A percentile compares a stretch with the other conserved stretches of the same genome.
These are phyloP conservation scores for Cantharis rustica DNA, from an alignment of 2,888 invertebrate species.

Conservation along the genomic window DNA sequence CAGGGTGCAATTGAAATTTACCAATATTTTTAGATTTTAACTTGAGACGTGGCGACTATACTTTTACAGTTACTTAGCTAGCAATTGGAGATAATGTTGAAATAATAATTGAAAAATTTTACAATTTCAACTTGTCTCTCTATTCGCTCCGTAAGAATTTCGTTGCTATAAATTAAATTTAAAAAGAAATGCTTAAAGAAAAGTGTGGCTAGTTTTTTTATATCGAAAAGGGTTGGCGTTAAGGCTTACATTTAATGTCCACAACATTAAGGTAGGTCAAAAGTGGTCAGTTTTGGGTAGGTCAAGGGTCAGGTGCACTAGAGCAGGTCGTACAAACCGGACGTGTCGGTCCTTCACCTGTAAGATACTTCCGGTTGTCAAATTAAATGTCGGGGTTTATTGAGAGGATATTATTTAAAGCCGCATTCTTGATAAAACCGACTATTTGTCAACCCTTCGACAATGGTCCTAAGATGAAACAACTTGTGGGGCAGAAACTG, in stretches of 20 bases:
- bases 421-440: conserved; percentile 9
- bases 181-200: neutral
- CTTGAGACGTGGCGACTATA: neutral
- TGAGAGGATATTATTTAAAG: conserved; percentile 23
- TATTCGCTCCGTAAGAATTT: neutral
- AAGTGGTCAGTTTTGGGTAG: conserved; percentile 40
- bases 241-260: conserved; percentile 29
- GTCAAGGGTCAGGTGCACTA: conserved; percentile 40
- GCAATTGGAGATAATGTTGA: neutral
- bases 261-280: conserved; percentile 32
- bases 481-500: conserved; percentile 20
- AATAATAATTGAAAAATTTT: neutral
- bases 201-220: conserved; percentile 2
- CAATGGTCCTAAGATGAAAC: conserved; percentile 18
- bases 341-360: conserved; percentile 32
- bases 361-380: conserved; percentile 28
- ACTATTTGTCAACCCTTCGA: conserved; percentile 28
- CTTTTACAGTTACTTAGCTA: neutral
- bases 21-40: neutral
- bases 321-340: conserved; percentile 31
- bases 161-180: neutral
- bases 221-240: conserved; percentile 22
- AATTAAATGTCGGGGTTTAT: conserved; percentile 20
- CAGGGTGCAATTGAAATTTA: conserved; percentile 15
- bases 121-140: neutral